Percentiles rank a stretch among this genome's conserved stretches.
phyloP scores from a whole-genome alignment of 2,113 vertebrate species.

The Prinia subflava region DNA sequence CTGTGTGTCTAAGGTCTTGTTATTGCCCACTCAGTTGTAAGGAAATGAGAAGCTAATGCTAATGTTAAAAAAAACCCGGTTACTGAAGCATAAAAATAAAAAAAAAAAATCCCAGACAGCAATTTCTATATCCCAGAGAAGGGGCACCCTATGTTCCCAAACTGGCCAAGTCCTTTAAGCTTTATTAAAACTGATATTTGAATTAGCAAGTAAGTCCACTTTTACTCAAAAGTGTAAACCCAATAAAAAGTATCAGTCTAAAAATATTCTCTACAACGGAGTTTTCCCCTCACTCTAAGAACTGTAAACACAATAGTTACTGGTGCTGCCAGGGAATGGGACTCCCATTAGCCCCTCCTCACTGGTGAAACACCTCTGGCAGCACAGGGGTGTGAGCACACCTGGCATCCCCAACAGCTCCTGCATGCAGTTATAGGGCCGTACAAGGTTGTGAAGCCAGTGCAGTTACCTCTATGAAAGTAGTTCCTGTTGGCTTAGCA shows the following conservation, averaged over 20 bases:
- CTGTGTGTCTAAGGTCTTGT: not conserved
- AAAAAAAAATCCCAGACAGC: not conserved
- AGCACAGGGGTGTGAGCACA: accelerated
- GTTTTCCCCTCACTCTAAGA: not conserved
- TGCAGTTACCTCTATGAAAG: not conserved
- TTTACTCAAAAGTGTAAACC: not conserved
- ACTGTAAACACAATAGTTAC: not conserved
- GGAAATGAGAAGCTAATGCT: not conserved
- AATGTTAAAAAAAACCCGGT: not conserved
- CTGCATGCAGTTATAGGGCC: accelerated
- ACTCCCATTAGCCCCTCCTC: not conserved
- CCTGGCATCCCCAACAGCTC: accelerated
- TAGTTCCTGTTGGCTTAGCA: not conserved
- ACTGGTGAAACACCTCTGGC: not conserved
- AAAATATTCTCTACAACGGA: not conserved
- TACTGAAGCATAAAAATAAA: not conserved
- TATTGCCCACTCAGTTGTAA: conserved; percentile 22
- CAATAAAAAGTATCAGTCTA: not conserved
- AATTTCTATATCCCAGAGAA: not conserved
- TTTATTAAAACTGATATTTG: not conserved
- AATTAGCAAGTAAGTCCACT: not conserved
- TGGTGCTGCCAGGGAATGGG: not conserved
- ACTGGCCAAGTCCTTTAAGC: not conserved
- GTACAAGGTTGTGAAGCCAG: not conserved
- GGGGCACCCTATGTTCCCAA: not conserved